These are phyloP conservation scores for Carlito syrichta DNA, from an alignment of 2,113 vertebrate species.

Conservation along the genomic window DNA sequence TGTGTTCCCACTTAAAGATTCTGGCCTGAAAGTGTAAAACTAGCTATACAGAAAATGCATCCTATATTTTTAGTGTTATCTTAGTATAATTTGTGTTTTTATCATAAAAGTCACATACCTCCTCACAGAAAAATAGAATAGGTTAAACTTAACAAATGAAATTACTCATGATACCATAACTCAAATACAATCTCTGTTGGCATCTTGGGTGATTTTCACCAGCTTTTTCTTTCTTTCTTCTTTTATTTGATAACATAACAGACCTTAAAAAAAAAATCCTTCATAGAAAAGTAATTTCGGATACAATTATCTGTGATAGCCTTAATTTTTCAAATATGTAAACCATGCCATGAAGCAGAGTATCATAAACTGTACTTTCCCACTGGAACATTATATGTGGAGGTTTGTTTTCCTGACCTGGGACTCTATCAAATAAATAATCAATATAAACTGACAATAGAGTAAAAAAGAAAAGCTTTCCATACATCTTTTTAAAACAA, in stretches of 20 bases:
- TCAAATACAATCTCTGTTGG: neutral
- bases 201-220: neutral
- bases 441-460: neutral
- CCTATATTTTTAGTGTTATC: too few relatives aligned
- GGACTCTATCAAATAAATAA: neutral
- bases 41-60: neutral
- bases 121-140: neutral
- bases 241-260: neutral
- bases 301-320: neutral
- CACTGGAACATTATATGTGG: neutral
- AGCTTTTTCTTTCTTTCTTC: neutral
- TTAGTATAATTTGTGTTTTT: too few relatives aligned
- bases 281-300: neutral
- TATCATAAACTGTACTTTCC: neutral
- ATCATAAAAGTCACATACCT: neutral
- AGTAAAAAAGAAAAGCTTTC: neutral
- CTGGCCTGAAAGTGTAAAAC: neutral
- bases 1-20: neutral
- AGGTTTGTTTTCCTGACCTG: neutral
- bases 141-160: neutral
- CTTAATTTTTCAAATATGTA: neutral
- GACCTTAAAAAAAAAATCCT: neutral
- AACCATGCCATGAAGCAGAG: neutral
- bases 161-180: neutral
- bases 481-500: neutral